Base-by-base conservation (phyloP, 2,113 vertebrate genomes). In the Semnopithecus entellus region DNA sequence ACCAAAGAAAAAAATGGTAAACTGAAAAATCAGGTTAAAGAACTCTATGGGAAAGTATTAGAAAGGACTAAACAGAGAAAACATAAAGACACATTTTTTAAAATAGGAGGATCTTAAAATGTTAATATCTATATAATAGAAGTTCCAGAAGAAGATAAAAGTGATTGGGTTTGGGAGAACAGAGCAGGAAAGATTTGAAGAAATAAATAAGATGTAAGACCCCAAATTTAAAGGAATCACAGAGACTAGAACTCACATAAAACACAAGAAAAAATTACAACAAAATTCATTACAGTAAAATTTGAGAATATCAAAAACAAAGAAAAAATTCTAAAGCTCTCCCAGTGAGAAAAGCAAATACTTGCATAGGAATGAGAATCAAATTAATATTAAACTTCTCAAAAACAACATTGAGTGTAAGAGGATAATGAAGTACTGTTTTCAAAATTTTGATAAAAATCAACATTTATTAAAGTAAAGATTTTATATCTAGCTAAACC, bases 41-140 rank as follows among this genome's bases (percentile, higher is more conserved):
- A 87, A 64, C 18, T 52, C 12, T 72, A 30, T 64, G 40, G 50
- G n/a, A 66, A 92, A 73, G n/a, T 48, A 75, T 59, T 55, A 78
- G 20, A 80, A 88, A 94, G n/a, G 20, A 32, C 55, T 43, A 16
- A 76, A 66, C 52, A 88, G 20, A 32, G 6, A 72, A 88, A 40
- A 13, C 10, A 84, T 48, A 72, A 79, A 94, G 40, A 66, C 3
- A 32, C 57, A 66, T 55, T 87, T 57, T 55, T 57, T 55, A 97
- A 57, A 92, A 40, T 16, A 40, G 52, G 86, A 5, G 86, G 90
- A 94, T 90, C 50, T 45, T 87, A 92, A 94, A 97, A 89, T 40
- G 23, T 82, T 32, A 70, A 81, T 6, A 55, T 82, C 14, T 79
- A 45, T 27, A 10, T 45, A 90, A 75, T 6, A 73, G 83, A 91